Evolutionary conservation across 1,140 invertebrate genomes (phyloP).

Genomic region (Leptoteleia sp.): DNA sequence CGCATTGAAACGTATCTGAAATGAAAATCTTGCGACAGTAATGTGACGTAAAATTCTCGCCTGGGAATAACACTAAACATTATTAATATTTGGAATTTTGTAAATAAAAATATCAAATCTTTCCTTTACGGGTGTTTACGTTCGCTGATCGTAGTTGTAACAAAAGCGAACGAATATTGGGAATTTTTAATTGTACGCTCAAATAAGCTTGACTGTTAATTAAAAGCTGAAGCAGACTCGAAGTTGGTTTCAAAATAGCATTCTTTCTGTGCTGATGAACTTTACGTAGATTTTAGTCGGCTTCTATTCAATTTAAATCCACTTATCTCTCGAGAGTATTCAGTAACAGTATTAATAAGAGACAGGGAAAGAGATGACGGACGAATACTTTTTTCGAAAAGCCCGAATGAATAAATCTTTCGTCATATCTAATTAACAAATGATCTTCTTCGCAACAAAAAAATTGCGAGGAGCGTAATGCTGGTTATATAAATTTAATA

Average conservation of each 20-base stretch:
- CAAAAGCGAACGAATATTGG: conserved; percentile 21
- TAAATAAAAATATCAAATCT: conserved; percentile 24
- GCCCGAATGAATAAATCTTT: conserved; percentile 6
- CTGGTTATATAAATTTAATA: no score
- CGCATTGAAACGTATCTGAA: conserved; percentile 30
- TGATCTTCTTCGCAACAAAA: conserved; percentile 3
- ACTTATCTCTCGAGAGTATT: conserved; percentile 21
- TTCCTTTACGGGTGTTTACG: conserved; percentile 8
- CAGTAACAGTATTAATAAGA: conserved; percentile 23
- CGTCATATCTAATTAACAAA: conserved; percentile 41
- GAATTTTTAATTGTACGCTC: conserved; percentile 45
- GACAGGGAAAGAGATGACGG: background rate
- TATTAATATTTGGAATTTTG: conserved; percentile 22
- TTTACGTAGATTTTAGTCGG: conserved; percentile 5
- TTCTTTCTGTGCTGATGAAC: conserved; percentile 31
- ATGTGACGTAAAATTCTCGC: conserved; percentile 18
- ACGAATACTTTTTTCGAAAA: background rate
- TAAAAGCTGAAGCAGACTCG: conserved; percentile 15
- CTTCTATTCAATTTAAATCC: conserved; percentile 29
- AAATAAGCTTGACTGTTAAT: conserved; percentile 43
- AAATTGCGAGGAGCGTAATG: background rate
- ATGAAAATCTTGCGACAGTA: conserved; percentile 32
- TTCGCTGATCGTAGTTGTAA: conserved; percentile 23
- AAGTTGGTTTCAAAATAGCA: conserved; percentile 25
- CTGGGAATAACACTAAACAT: conserved; percentile 32